Evolutionary conservation across 2,113 vertebrate species (phyloP).

Genomic region (Oenanthe oenanthe): DNA sequence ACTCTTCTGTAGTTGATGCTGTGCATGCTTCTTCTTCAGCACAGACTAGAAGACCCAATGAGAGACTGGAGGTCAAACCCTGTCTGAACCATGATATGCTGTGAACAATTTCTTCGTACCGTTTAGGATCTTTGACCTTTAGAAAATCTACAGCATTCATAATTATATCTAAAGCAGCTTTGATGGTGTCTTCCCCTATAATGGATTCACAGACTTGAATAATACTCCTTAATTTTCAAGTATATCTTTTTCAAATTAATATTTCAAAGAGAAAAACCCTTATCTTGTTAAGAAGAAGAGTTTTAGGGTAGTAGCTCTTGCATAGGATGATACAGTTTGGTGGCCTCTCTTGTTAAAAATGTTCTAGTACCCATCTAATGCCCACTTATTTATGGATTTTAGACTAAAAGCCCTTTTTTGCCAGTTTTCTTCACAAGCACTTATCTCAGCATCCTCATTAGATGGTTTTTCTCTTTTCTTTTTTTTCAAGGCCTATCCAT

Average conservation of each 20-base stretch:
- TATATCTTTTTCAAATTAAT: conserved; percentile 80
- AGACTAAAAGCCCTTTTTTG: conserved; percentile 86
- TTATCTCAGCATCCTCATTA: conserved; percentile 87
- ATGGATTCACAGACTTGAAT: conserved; percentile 78
- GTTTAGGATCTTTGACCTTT: conserved; percentile 63
- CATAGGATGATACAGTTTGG: conserved; percentile 75
- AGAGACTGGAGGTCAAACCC: conserved; percentile 51
- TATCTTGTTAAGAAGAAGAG: conserved; percentile 72
- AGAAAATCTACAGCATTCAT: conserved; percentile 61
- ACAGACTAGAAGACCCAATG: conserved; percentile 45
- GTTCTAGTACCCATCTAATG: conserved; percentile 82
- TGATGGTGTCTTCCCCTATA: conserved; percentile 60
- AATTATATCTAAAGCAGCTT: conserved; percentile 74
- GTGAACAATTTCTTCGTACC: conserved; percentile 57
- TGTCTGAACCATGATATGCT: conserved; percentile 9
- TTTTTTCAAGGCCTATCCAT: conserved; percentile 77
- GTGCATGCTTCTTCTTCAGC: conserved; percentile 9
- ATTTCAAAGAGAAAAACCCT: conserved; percentile 72
- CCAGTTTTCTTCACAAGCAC: conserved; percentile 84
- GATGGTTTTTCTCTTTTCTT: conserved; percentile 83
- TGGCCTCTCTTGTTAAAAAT: conserved; percentile 81
- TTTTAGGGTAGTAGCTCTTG: conserved; percentile 69
- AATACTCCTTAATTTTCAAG: conserved; percentile 82
- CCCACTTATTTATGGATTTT: conserved; percentile 84
- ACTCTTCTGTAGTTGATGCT: neutral